Evolutionary conservation across 2,113 vertebrate species (phyloP), one percentile per base, ranked within the genome.

Genomic region (Corydoras maculifer): DNA sequence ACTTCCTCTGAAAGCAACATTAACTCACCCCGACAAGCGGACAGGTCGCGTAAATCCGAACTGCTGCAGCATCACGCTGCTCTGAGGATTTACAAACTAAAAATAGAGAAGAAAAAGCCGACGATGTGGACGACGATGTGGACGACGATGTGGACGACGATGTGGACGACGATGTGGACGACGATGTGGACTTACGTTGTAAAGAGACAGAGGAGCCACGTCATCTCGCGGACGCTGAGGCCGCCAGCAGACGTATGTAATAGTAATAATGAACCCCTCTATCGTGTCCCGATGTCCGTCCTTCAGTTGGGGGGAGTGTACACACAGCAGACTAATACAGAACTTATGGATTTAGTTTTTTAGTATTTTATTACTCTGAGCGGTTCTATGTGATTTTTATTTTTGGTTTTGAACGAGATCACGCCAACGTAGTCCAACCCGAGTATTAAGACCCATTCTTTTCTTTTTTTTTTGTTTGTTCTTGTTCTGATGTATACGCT

Each of bases 291-390:
- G 88, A 79, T 84, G 86, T 90, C 91, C 89, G 91, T 93, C 73
- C 83, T 88, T 90, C 73, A 90, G 85, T 86, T 90, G 90, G 89
- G 86, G 90, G 87, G 87, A 86, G 59, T 91, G 88, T 90, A 93
- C 91, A 83, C 84, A 80, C 85, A 86, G 81, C 50, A 86, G 62
- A 74, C 57, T 64, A 81, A 87, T 77, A 82, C 86, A 82, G 81
- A 93, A 93, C 89, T 89, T 87, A 87, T 93, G 90, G 87, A 93
- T 96, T 97, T 97, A 94, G 92, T 96, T 98, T 96, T 97, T 93
- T 96, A 95, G 93, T 94, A 94, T 92, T 97, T 94, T 95, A 97
- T 94, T 91, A 96, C 93, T 93, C 93, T 94, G 92, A 94, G 88
- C 90, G 92, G 92, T 95, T 50, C 85, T 90, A 91, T 95, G 92